Conservation (phyloP, 1,140 invertebrate species). For the Ericerus pela region DNA sequence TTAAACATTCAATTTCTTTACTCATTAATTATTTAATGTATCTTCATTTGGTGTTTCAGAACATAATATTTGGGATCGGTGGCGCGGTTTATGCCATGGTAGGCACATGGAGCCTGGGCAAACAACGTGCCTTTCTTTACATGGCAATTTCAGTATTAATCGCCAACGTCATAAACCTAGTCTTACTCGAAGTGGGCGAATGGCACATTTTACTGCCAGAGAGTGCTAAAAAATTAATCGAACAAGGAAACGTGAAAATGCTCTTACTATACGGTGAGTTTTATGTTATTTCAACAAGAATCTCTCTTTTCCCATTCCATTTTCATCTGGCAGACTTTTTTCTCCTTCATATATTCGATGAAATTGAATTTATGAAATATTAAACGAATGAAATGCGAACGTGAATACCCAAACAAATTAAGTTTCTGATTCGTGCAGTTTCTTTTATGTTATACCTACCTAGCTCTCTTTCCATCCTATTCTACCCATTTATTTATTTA, state of each 20-base stretch:
- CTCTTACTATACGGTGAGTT: conserved; percentile 32
- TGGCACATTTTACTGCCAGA: conserved; percentile 32
- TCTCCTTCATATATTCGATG: no score
- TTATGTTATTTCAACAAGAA: conserved; percentile 9
- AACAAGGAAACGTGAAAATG: conserved; percentile 28
- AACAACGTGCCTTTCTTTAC: conserved; percentile 34
- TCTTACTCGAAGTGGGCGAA: conserved; percentile 31
- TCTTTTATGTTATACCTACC: no score
- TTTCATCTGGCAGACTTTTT: no score
- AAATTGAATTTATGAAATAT: no score
- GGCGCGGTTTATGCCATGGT: conserved; percentile 32
- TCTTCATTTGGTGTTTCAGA: conserved; percentile 28
- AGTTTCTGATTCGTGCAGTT: no score
- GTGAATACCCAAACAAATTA: no score
- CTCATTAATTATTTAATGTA: no score
- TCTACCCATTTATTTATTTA: no score
- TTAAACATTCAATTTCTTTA: no score
- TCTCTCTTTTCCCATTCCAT: no score
- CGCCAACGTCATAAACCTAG: conserved; percentile 32
- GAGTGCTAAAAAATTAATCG: conserved; percentile 26
- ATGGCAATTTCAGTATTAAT: conserved; percentile 32
- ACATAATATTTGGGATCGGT: conserved; percentile 32
- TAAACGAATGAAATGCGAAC: no score
- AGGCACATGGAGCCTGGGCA: conserved; percentile 28
- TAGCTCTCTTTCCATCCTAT: no score